Conservation (phyloP, 2,113 vertebrate species). For the Talpa occidentalis region DNA sequence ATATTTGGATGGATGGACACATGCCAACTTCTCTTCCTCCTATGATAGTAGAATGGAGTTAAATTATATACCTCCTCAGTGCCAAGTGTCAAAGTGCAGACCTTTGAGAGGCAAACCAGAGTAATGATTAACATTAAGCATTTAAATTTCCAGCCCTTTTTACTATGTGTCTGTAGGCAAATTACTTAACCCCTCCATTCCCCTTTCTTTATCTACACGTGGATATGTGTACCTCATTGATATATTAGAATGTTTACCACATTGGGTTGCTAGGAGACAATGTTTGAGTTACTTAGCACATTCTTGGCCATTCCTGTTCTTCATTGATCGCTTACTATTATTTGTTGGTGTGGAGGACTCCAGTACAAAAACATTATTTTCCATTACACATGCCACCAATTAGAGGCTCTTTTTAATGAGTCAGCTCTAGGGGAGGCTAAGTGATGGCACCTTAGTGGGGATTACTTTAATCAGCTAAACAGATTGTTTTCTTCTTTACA, state of each 20-base stretch:
- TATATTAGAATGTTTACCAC: background rate
- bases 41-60: background rate
- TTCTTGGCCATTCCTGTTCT: background rate
- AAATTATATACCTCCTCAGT: background rate
- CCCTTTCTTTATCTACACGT: background rate
- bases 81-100: background rate
- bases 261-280: background rate
- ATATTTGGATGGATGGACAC: background rate
- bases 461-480: conserved; percentile 64
- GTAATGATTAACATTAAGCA: background rate
- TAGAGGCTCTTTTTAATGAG: conserved; percentile 52
- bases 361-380: background rate
- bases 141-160: conserved; percentile 4
- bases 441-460: conserved; percentile 50
- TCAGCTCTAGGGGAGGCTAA: conserved; percentile 41
- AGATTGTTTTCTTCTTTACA: conserved; percentile 62
- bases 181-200: background rate
- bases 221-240: background rate
- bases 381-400: background rate
- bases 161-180: background rate
- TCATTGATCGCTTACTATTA: background rate
- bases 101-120: background rate
- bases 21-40: background rate
- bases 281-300: background rate
- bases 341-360: background rate